Evolutionary conservation across 2,113 vertebrate genomes (phyloP), one percentile per base, ranked within the genome.

Genomic region (Alligator mississippiensis): DNA sequence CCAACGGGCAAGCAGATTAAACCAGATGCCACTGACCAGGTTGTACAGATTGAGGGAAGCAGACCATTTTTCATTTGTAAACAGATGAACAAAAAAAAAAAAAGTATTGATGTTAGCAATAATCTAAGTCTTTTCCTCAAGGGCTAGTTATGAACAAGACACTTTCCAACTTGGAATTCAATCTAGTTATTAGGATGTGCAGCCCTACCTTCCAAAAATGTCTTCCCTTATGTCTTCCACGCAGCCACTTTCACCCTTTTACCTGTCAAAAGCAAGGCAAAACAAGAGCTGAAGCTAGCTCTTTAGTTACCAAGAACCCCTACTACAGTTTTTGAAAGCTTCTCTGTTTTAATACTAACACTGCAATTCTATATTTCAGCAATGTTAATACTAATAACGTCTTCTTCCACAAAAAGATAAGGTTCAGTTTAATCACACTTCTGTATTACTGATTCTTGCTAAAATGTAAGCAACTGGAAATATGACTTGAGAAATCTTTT

Each of bases 21-120:
- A 55, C 66, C 55, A 1, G 59, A 2, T 0, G 3, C 64, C 4
- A 3, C 24, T 38, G 59, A 21, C 28, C 60, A 7, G 55, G 34
- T 59, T n/a, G 70, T 3, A 3, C 82, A 34, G 10, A 47, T 47
- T 47, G 47, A 9, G 47, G 47, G 47, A 2, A 4, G 12, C 15
- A 3, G 58, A 0, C 17, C 22, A 2, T 80, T 81, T 28, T 3
- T 2, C 63, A 4, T 47, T 22, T 55, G 21, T 34, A 70, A 84
- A 28, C 68, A 34, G 58, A 28, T 62, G 59, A 85, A 47, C n/a
- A 70, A 89, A 63, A 70, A 83, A 47, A 89, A 88, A 17, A 24
- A 16, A 1, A 0, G 7, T 4, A 64, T 55, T 6, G 0, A 27
- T 1, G 0, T 47, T 28, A 58, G 2, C 24, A 3, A 22, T 16